Evolutionary conservation across 2,113 vertebrate species (phyloP).

Genomic region (Gasterosteus nipponicus): DNA sequence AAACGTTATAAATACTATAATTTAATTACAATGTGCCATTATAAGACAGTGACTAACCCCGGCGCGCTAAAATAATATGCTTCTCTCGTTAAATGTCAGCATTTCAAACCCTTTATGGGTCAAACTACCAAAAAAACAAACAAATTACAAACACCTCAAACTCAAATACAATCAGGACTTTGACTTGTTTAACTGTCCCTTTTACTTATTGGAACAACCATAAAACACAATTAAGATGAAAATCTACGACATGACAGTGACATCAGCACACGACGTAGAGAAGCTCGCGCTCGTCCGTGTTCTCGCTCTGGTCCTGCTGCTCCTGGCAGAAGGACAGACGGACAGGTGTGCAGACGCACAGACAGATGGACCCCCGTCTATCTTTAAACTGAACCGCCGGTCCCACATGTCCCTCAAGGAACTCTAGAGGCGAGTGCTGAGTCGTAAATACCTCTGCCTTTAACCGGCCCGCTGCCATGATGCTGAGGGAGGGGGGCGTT

Average conservation of each 20-base stretch:
- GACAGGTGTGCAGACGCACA: slow-evolving; percentile 52
- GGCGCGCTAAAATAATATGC: background rate
- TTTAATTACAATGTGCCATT: background rate
- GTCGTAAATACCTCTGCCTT: slow-evolving; percentile 80
- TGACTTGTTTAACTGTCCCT: background rate
- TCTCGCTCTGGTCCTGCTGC: background rate
- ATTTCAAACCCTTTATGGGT: background rate
- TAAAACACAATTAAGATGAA: background rate
- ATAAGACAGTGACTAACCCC: background rate
- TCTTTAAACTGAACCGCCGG: slow-evolving; percentile 73
- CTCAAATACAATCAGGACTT: background rate
- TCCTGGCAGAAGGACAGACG: slow-evolving; percentile 13
- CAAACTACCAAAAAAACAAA: background rate
- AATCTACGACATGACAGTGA: background rate
- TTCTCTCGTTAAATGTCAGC: background rate
- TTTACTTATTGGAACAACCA: background rate
- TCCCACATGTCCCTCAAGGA: slow-evolving; percentile 68
- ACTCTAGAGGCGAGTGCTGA: slow-evolving; percentile 68
- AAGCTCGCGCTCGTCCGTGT: no score
- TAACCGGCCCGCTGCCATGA: slow-evolving; percentile 63
- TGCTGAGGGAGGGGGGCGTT: slow-evolving; percentile 23
- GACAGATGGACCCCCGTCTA: slow-evolving; percentile 54
- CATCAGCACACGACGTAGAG: background rate
- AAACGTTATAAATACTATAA: background rate
- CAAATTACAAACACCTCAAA: background rate